Evolutionary conservation across 35 echinoderm and acorn worm genomes (phyloP).

Genomic region (Anneissia japonica): DNA sequence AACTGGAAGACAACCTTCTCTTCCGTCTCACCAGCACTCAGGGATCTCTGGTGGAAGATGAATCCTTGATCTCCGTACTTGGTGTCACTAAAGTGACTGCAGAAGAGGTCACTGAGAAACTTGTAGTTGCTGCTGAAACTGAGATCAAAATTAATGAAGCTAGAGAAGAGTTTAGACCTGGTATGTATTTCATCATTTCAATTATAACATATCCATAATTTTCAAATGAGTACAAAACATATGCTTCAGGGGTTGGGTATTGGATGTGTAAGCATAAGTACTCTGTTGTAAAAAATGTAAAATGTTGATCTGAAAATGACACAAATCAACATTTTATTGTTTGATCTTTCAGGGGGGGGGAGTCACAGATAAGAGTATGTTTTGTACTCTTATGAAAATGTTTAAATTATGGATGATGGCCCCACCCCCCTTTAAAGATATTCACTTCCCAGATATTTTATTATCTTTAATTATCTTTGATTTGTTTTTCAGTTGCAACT

Average conservation of each 20-base stretch:
- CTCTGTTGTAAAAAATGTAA: too few species aligned
- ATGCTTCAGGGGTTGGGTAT: too few species aligned
- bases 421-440: too few species aligned
- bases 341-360: too few species aligned
- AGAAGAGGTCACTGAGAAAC: conserved; percentile 90
- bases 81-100: conserved; percentile 83
- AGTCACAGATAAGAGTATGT: too few species aligned
- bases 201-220: neutral
- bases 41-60: conserved; percentile 96
- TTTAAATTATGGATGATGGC: too few species aligned
- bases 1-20: conserved; percentile 85
- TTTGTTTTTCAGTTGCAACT: conserved; percentile 62
- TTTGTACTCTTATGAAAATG: too few species aligned
- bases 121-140: conserved; percentile 91
- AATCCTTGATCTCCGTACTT: conserved; percentile 82
- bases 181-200: conserved; percentile 15
- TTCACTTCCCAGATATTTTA: too few species aligned
- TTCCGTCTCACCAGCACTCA: conserved; percentile 85
- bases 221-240: neutral
- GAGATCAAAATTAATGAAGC: conserved; percentile 99
- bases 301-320: too few species aligned
- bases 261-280: too few species aligned
- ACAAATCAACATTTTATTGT: too few species aligned
- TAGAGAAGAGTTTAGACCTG: conserved; percentile 99
- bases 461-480: too few species aligned